Conservation (phyloP, 2,113 vertebrate genomes). For the Proteles cristata region DNA sequence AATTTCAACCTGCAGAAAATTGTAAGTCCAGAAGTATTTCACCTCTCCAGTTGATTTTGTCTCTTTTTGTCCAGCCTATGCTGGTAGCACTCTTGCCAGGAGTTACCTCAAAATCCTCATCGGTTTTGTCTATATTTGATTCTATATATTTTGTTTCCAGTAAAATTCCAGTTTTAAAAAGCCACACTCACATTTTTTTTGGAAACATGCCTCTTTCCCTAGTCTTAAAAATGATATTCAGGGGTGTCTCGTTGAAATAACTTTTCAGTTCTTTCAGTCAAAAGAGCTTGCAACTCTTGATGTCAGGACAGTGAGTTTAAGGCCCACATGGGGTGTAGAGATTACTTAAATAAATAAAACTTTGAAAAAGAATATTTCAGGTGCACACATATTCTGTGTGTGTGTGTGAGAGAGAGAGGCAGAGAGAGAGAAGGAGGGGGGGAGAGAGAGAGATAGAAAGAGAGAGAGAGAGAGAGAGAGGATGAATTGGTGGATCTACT, state of each 20-base stretch:
- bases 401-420: too few species aligned
- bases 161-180: background rate
- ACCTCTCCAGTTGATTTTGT: background rate
- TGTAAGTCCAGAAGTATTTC: background rate
- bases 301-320: too few species aligned
- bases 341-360: too few species aligned
- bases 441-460: accelerated
- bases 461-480: too few species aligned
- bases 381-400: too few species aligned
- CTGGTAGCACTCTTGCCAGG: background rate
- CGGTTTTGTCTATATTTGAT: background rate
- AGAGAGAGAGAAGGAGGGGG: too few species aligned
- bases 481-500: too few species aligned
- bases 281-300: too few species aligned
- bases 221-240: background rate
- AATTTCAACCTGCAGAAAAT: background rate
- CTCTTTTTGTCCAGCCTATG: background rate
- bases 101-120: background rate
- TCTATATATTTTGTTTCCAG: background rate
- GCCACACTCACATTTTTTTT: background rate
- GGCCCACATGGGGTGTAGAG: too few species aligned
- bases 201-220: background rate
- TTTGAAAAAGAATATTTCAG: too few species aligned
- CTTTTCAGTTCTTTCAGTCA: too few species aligned
- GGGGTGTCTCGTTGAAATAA: background rate